Evolutionary conservation across 2,797 vertebrate species (phyloP), one percentile per base, ranked within the genome.

Genomic region (Lithobates pipiens): DNA sequence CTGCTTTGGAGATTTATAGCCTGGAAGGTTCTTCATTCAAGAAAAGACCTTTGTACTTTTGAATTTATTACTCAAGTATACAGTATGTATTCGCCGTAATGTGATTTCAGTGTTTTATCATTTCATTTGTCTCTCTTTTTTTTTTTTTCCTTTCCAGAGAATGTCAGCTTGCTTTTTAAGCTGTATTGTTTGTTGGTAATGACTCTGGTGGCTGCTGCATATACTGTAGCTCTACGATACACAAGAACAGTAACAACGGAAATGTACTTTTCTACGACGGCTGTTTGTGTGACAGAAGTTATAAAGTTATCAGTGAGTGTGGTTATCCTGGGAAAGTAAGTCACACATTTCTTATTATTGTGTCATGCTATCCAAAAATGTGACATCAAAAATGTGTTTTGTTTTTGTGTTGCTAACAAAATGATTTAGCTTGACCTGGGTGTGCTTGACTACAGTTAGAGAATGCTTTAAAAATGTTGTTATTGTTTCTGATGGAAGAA

Each of bases 131-230:
- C 32, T 32, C 29, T 32, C 32, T 32, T 13, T 32, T 18, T 29
- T 18, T 46, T 36, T n/a, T 85, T 70, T 77, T 13, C 27, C 10
- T 72, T n/a, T 46, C 29, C 44, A 98, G 98, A 98, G 90, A 95
- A 94, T 76, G 97, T 95, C 91, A 96, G 95, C 61, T 88, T 97
- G 36, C 70, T 92, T 18, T 99, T 98, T 95, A 99, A 99, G 89
- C 85, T 99, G 77, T 99, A 99, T 95, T 99, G 97, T 90, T 94
- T 99, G 88, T 90, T 94, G 0, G 98, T 99, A 91, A 99, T 99
- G 98, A 99, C 98, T 4, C 90, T 99, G 93, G 95, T 99, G 86
- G 96, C 97, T 2, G 98, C 98, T 18, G 89, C 96, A 0, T 99
- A 99, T 83, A 98, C 96, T 0, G 93, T 99, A 61, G 94, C 94